These are phyloP conservation scores for Heliocidaris tuberculata DNA, from an alignment of 35 echinoderm and acorn worm species.

Conservation along the genomic window DNA sequence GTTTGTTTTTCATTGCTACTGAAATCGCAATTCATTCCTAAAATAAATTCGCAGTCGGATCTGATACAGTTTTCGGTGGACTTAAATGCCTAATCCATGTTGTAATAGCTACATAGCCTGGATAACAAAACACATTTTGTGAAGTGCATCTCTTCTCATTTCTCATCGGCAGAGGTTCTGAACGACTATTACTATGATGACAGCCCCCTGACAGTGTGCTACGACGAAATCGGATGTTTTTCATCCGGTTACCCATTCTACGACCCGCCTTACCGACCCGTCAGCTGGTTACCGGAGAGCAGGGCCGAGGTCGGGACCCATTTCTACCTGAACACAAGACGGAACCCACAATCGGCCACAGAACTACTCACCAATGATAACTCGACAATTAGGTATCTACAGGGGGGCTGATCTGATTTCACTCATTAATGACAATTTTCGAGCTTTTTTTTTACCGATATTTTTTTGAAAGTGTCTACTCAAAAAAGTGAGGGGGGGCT, in stretches of 20 bases:
- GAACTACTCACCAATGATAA: conserved; percentile 43
- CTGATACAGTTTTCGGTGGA: no score
- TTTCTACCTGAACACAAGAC: conserved; percentile 74
- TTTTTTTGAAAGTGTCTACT: no score
- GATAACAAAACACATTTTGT: background rate
- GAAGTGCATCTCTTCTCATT: background rate
- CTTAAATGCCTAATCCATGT: no score
- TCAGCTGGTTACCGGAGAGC: conserved; percentile 72
- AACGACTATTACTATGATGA: conserved; percentile 30
- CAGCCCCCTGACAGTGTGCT: conserved; percentile 61
- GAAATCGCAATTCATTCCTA: no score
- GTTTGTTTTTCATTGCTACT: no score
- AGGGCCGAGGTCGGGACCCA: conserved; percentile 67
- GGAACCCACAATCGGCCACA: conserved; percentile 56
- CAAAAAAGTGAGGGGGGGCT: no score
- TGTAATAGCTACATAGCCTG: no score
- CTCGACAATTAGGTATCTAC: background rate
- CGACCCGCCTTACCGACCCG: conserved; percentile 69
- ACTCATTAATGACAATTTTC: no score
- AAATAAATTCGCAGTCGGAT: no score
- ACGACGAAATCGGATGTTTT: conserved; percentile 89
- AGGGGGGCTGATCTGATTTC: no score
- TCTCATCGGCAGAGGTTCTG: background rate
- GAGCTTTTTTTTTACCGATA: no score
- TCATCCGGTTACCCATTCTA: conserved; percentile 69